Evolutionary conservation across 2,797 vertebrate species (phyloP).

Genomic region (Buphagus erythrorhynchus): DNA sequence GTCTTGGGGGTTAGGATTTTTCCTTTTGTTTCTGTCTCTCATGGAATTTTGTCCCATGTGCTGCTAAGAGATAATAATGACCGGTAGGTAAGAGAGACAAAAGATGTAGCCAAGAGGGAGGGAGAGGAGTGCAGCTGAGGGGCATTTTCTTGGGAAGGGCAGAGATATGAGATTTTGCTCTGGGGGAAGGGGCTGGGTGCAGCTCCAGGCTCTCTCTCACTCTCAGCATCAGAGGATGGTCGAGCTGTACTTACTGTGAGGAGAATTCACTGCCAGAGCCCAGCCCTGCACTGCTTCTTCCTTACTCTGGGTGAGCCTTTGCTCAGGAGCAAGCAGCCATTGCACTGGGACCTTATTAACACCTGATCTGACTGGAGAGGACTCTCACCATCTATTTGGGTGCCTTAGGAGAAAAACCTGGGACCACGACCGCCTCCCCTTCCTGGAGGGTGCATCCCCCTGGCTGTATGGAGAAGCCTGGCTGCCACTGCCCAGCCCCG

Average conservation of each 20-base stretch:
- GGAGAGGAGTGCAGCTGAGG: neutral
- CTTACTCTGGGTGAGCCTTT: neutral
- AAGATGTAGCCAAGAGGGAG: neutral
- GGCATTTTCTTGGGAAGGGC: neutral
- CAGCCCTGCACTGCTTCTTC: neutral
- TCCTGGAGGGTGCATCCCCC: no score
- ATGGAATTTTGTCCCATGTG: neutral
- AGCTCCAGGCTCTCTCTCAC: neutral
- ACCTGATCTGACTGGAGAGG: neutral
- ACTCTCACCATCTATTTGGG: no score
- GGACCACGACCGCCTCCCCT: no score
- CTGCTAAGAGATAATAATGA: neutral
- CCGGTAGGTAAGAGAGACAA: neutral
- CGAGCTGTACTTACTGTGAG: no score
- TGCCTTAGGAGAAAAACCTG: neutral
- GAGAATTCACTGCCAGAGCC: neutral
- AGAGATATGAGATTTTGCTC: neutral
- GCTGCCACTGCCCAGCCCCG: no score
- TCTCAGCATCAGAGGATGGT: fast-evolving
- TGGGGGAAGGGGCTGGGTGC: no score
- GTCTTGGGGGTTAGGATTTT: neutral
- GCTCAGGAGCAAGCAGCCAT: neutral
- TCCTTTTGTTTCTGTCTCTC: neutral
- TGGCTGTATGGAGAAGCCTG: neutral
- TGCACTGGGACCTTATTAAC: neutral